Evolutionary conservation across 2,797 vertebrate species (phyloP), one percentile per base, ranked within the genome.

Genomic region (Menidia menidia): DNA sequence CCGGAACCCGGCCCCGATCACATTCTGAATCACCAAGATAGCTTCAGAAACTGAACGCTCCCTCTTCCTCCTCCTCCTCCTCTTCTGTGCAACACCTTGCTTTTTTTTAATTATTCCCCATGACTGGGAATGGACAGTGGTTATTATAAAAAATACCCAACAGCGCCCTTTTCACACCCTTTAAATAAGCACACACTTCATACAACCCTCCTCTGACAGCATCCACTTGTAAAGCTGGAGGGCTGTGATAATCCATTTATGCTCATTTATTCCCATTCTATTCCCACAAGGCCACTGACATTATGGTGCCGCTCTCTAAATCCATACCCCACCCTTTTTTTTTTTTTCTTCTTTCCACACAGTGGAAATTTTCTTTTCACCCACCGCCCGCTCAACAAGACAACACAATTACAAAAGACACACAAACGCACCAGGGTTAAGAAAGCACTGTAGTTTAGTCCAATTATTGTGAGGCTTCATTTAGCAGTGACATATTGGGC

Each of bases 201-300:
- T 80, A 68, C 70, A 74, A 78, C 64, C 90, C 84, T 88, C 83
- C 75, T 84, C 66, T 84, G 89, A 88, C 84, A 87, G 77, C 65
- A 81, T 87, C 69, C 84, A 93, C 90, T 92, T 86, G 84, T 84
- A 63, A 89, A 88, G 81, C 90, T 90, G 75, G 83, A 90, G 89
- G 90, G 87, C 87, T 90, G 65, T 91, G 82, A 87, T 91, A 92
- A 92, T 91, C 90, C 89, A 90, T 89, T 92, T 90, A 91, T 75
- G 80, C 85, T 87, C 87, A 91, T 92, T 91, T 90, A 90, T 93
- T 91, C 86, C 82, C 78, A 86, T 86, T 86, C 83, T 85, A 81
- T 76, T 83, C 90, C 88, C 90, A 75, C 6, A 60, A 88, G 88
- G 90, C 87, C 81, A 71, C 84, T 86, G 89, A 89, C 90, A 91